Percentiles rank a stretch among this genome's conserved stretches.
Evolutionary conservation across 2,797 vertebrate genomes (phyloP).

Genomic region (Muscicapa striata): DNA sequence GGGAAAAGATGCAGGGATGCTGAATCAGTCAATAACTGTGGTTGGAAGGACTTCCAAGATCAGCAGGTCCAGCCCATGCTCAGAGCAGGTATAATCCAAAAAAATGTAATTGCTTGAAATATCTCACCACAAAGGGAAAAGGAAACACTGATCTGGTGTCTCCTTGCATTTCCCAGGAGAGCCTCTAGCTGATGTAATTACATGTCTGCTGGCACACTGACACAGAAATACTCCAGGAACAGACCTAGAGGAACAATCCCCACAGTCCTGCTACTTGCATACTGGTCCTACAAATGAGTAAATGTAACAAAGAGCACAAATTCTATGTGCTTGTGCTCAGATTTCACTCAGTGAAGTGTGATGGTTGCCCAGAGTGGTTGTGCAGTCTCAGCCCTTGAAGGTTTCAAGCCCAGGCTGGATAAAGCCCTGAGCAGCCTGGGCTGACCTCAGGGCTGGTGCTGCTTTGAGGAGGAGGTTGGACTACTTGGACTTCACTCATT

Average conservation of each 20-base stretch:
- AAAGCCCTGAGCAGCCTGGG: background rate
- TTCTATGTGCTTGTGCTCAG: background rate
- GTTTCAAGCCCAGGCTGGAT: background rate
- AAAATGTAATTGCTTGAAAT: background rate
- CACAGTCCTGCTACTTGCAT: rapidly evolving
- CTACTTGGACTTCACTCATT: background rate
- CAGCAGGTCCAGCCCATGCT: background rate
- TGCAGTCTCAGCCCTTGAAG: background rate
- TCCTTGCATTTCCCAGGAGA: background rate
- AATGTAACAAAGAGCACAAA: background rate
- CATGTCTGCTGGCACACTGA: background rate
- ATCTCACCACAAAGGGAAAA: background rate
- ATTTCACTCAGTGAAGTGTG: background rate
- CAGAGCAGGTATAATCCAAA: background rate
- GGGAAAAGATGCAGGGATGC: background rate
- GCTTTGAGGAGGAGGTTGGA: background rate
- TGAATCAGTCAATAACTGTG: background rate
- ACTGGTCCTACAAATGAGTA: background rate
- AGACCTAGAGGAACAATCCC: background rate
- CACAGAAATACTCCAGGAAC: background rate
- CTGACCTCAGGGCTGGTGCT: background rate
- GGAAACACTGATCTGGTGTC: background rate
- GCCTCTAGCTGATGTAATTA: background rate
- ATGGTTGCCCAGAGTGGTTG: background rate
- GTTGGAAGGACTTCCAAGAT: background rate